Evolutionary conservation across 2,888 invertebrate species (phyloP), one percentile per base, ranked within the genome.

Genomic region (Blastobasis lacticolella): DNA sequence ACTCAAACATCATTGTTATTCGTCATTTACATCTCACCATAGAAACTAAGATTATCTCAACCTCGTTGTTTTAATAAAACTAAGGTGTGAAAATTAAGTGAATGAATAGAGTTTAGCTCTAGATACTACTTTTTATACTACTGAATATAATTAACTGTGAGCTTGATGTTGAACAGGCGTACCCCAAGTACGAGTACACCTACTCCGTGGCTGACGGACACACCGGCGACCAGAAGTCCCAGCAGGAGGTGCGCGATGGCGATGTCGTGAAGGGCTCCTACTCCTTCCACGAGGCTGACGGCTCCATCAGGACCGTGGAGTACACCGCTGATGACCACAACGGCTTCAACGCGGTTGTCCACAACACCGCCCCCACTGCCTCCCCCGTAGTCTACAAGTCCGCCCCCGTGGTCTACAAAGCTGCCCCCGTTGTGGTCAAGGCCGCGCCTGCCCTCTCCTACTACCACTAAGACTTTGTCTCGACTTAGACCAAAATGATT

Each of bases 191-290:
- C 72, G 83, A 89, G 63, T 90, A 80, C 81, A 79, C 76, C 52
- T 90, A 90, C 79, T 88, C 88, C 37, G 90, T 90, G 1, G 80
- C 88, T 57, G 90, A 90, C 67, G 75, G 83, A 23, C 88, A 90
- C 73, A 90, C 90, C 68, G 90, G 90, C 46, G 90, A 90, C 78
- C 81, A 87, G 74, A 90, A 90, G 76, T 79, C 81, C 55, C 90
- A 89, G 71, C 85, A 88, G 57, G 90, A 90, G 68, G 63, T 67
- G 55, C 81, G 86, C 58, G 89, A 90, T 61, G 90, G 90, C 45
- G 90, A 90, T 61, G 85, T 79, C 1, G 90, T 90, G 57, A 86
- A 86, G 68, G 90, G 90, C 62, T 80, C 83, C 9, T 89, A 90
- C 81, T 87, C 88, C 10, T 73, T 90, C 62, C 82, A 85, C 57